Evolutionary conservation across 2,888 invertebrate species (phyloP).

Genomic region (Teleogryllus oceanicus): DNA sequence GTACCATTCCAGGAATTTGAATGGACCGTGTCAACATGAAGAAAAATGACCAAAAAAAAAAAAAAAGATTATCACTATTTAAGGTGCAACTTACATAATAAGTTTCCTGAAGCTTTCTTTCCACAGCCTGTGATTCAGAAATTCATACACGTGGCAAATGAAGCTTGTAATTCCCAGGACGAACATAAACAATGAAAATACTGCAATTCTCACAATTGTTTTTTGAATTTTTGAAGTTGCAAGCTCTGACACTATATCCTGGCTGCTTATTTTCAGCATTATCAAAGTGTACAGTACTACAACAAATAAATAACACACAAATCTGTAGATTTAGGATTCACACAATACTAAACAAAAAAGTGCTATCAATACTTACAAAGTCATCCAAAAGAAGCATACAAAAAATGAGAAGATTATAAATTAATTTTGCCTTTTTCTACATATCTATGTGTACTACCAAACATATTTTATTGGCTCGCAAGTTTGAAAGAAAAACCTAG

Average conservation of each 20-base stretch:
- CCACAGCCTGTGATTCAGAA: constrained; percentile 72
- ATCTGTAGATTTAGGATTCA: background rate
- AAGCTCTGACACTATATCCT: constrained; percentile 77
- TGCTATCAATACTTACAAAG: no score
- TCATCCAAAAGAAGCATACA: no score
- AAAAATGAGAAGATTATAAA: no score
- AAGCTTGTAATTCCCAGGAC: constrained; percentile 76
- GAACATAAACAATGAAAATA: constrained; percentile 72
- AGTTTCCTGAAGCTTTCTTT: constrained; percentile 69
- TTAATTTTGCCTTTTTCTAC: no score
- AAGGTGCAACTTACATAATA: constrained; percentile 67
- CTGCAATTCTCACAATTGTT: constrained; percentile 79
- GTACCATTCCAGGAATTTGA: no score
- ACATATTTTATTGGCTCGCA: no score
- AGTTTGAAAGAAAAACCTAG: no score
- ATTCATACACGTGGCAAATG: constrained; percentile 79
- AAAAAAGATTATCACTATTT: background rate
- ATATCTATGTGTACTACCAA: no score
- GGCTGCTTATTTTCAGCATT: constrained; percentile 74
- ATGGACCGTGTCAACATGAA: no score
- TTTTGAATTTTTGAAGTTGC: constrained; percentile 82
- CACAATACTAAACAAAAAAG: no score
- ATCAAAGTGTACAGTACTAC: constrained; percentile 74
- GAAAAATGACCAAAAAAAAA: no score
- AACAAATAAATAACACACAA: background rate